phyloP scores from a whole-genome alignment of 2,113 vertebrate genomes.

The Genyomyrus donnyi region DNA sequence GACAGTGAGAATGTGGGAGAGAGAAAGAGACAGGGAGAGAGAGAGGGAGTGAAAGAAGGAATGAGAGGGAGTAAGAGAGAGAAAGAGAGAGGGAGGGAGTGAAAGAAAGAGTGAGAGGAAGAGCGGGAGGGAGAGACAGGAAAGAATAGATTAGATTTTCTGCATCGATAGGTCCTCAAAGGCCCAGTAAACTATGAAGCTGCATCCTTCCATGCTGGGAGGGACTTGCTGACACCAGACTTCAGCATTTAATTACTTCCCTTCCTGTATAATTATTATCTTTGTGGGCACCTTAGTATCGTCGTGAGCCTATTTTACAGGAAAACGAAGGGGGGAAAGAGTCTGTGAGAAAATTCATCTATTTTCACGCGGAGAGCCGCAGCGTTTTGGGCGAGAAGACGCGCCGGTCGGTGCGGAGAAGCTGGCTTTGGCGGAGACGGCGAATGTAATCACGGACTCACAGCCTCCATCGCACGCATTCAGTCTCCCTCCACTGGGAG shows the following conservation, averaged over 20 bases:
- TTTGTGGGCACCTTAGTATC: background rate
- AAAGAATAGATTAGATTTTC: background rate
- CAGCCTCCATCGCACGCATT: constrained; percentile 38
- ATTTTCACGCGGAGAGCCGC: background rate
- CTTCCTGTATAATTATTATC: background rate
- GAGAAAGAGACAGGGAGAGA: constrained; percentile 21
- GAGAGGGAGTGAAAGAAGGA: background rate
- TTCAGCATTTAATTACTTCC: background rate
- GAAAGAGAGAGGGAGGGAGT: background rate
- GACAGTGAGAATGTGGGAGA: constrained; percentile 21
- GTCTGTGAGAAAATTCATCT: background rate
- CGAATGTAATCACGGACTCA: constrained; percentile 4
- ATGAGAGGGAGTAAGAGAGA: background rate
- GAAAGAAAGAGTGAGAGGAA: constrained; percentile 25
- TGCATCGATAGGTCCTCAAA: background rate
- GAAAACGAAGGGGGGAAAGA: background rate
- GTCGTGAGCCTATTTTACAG: background rate
- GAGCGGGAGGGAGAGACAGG: background rate
- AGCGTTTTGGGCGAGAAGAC: background rate
- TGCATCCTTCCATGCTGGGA: background rate
- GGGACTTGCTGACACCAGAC: background rate
- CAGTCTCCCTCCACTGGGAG: constrained; percentile 53
- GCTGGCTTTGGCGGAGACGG: background rate
- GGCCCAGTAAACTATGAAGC: background rate
- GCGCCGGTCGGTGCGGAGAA: background rate